Conservation (phyloP, 2,888 invertebrate genomes). For the Phyllotreta striolata region DNA sequence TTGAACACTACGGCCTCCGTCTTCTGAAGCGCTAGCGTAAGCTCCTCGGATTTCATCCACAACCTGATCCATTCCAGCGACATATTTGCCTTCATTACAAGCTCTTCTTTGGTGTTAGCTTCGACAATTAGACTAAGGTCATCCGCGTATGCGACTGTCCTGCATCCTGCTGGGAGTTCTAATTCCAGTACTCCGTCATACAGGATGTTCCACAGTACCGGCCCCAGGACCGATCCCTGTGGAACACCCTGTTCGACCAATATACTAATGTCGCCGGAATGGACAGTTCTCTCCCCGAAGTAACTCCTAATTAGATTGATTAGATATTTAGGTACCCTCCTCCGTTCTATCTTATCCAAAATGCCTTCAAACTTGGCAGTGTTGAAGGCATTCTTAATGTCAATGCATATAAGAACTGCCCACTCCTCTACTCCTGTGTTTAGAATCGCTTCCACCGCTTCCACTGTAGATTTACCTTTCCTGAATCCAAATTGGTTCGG, state of each 20-base stretch:
- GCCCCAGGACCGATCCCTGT: slow-evolving; percentile 35
- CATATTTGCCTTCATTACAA: background rate
- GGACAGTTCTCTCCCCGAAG: slow-evolving; percentile 18
- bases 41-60: slow-evolving; percentile 21
- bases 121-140: slow-evolving; percentile 30
- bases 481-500: slow-evolving; percentile 16
- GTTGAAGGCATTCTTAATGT: slow-evolving; percentile 39
- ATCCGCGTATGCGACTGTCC: slow-evolving; percentile 32
- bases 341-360: slow-evolving; percentile 16
- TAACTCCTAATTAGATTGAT: slow-evolving; percentile 18
- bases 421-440: background rate
- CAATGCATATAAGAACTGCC: slow-evolving; percentile 13
- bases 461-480: slow-evolving; percentile 6
- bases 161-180: slow-evolving; percentile 1
- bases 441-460: background rate
- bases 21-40: slow-evolving; percentile 22
- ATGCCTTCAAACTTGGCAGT: slow-evolving; percentile 28
- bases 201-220: slow-evolving; percentile 39
- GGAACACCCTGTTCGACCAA: slow-evolving; percentile 18
- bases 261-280: background rate
- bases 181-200: slow-evolving; percentile 25
- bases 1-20: slow-evolving; percentile 1
- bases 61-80: background rate
- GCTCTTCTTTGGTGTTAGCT: slow-evolving; percentile 1
- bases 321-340: slow-evolving; percentile 3